Evolutionary conservation across 2,888 invertebrate species (phyloP).

Genomic region (Hydraecia micacea): DNA sequence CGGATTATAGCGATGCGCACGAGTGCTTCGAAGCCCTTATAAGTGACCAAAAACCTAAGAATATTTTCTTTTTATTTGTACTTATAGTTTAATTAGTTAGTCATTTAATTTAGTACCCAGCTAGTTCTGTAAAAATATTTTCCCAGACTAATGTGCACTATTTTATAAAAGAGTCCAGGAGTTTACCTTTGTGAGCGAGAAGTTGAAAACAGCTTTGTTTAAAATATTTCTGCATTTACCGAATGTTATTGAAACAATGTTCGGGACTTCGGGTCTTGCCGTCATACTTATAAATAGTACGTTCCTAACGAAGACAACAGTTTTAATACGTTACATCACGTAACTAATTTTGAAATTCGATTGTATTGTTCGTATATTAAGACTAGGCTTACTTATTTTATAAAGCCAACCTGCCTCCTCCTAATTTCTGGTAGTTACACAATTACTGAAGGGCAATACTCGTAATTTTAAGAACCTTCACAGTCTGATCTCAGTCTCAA

Average conservation of each 20-base stretch:
- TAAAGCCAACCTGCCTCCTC: background rate
- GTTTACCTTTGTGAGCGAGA: background rate
- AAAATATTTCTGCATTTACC: constrained; percentile 47
- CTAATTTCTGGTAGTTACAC: background rate
- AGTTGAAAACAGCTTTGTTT: constrained; percentile 33
- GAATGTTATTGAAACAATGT: constrained; percentile 55
- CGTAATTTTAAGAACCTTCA: too few species aligned
- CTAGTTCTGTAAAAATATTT: background rate
- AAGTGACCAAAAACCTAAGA: background rate
- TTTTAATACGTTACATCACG: constrained; percentile 29
- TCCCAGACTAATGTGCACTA: background rate
- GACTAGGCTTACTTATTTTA: background rate
- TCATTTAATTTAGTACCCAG: background rate
- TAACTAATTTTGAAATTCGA: constrained; percentile 12
- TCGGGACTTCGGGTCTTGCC: constrained; percentile 48
- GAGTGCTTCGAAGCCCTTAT: too few species aligned
- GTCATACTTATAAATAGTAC: constrained; percentile 51
- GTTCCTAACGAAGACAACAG: constrained; percentile 49
- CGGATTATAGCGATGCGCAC: background rate
- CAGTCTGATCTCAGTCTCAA: too few species aligned
- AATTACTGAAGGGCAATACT: too few species aligned
- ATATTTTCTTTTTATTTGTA: background rate
- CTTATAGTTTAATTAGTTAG: background rate
- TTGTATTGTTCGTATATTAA: constrained; percentile 4
- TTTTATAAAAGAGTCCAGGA: background rate